Evolutionary conservation across 2,797 vertebrate genomes (phyloP).

Genomic region (Emys orbicularis): DNA sequence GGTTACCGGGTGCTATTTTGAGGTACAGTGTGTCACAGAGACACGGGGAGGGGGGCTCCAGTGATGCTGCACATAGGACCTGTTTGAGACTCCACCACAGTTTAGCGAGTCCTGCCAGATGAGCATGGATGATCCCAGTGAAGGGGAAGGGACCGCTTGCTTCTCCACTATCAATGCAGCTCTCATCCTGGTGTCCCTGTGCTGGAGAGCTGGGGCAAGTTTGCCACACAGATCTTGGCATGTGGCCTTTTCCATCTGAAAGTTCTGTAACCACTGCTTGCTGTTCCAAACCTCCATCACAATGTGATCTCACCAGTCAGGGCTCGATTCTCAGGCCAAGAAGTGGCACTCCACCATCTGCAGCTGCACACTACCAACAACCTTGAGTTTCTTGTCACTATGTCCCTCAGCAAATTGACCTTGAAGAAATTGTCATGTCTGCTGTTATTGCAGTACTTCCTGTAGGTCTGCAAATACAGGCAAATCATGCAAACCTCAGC

Average conservation of each 20-base stretch:
- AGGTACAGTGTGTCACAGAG: no score
- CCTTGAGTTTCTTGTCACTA: no score
- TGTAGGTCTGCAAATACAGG: no score
- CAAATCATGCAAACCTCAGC: background rate
- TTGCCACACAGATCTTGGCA: background rate
- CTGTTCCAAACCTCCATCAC: background rate
- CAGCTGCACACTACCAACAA: no score
- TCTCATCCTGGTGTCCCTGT: background rate
- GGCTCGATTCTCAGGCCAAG: background rate
- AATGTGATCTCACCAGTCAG: background rate
- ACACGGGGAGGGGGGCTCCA: no score
- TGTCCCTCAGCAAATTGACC: no score
- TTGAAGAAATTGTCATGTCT: background rate
- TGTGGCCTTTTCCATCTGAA: background rate
- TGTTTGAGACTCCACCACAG: no score
- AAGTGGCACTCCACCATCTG: background rate
- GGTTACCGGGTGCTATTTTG: no score
- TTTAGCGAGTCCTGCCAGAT: no score
- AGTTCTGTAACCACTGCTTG: background rate
- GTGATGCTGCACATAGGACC: no score
- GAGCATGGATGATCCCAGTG: no score
- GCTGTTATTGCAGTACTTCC: background rate
- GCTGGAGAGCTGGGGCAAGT: background rate
- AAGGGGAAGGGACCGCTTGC: background rate
- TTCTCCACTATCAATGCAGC: background rate